Conservation (phyloP, 2,888 invertebrate genomes). For the Clunio marinus region DNA sequence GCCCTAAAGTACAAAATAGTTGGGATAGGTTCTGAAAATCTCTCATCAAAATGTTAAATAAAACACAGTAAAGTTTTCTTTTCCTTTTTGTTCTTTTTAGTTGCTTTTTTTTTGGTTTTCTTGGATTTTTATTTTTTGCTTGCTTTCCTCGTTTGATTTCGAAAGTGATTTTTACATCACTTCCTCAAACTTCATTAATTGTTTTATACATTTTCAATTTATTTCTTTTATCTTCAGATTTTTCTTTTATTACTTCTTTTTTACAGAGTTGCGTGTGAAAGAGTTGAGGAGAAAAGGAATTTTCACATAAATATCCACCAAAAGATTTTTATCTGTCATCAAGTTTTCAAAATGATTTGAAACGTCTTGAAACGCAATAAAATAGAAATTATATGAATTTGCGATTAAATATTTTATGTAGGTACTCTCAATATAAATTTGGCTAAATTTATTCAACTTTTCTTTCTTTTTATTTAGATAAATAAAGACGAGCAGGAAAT, state of each 20-base stretch:
- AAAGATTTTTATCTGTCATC: not conserved
- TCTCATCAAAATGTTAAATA: not conserved
- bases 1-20: not conserved
- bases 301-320: constrained; percentile 16
- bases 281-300: not conserved
- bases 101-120: constrained; percentile 1
- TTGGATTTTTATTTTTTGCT: not conserved
- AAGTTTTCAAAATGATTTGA: too few relatives aligned
- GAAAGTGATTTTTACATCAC: not conserved
- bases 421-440: constrained; percentile 10
- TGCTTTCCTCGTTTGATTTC: not conserved
- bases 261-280: not conserved
- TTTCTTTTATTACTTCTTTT: constrained; percentile 1
- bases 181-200: not conserved
- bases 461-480: too few relatives aligned
- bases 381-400: not conserved
- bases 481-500: too few relatives aligned
- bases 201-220: too few relatives aligned
- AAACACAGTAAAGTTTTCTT: not conserved
- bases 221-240: not conserved
- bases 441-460: constrained; percentile 21
- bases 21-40: constrained; percentile 1
- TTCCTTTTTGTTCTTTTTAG: constrained; percentile 15
- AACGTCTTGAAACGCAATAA: not conserved
- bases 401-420: not conserved